Conservation (phyloP, 2,113 vertebrate genomes). For the Acrocephalus kingi region DNA sequence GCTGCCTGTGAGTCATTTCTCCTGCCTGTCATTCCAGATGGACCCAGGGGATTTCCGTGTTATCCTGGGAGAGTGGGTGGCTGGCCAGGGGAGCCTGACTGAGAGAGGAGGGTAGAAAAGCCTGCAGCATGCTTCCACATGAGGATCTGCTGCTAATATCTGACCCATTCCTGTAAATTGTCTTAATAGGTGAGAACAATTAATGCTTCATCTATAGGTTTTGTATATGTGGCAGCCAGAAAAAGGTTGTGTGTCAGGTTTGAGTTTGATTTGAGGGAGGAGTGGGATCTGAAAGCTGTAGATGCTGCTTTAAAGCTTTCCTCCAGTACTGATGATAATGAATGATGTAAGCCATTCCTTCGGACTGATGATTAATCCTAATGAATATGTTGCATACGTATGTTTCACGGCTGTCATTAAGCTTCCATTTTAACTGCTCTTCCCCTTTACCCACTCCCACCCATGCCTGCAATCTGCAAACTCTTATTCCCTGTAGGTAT, state of each 20-base stretch:
- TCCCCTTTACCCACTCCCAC: conserved; percentile 23
- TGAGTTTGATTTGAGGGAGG: background rate
- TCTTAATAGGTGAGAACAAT: background rate
- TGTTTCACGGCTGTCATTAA: conserved; percentile 48
- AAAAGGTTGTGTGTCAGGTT: background rate
- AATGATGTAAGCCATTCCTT: conserved; percentile 44
- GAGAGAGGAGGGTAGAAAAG: background rate
- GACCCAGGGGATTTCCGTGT: background rate
- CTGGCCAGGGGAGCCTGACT: background rate
- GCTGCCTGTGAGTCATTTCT: background rate
- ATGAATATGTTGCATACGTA: conserved; percentile 52
- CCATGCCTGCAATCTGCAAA: conserved; percentile 56
- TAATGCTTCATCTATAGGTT: background rate
- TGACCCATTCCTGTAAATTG: background rate
- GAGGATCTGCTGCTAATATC: background rate
- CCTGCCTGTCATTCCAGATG: background rate
- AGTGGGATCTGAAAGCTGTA: conserved; percentile 3
- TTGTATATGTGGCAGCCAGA: background rate
- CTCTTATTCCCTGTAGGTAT: conserved; percentile 55
- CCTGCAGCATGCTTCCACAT: background rate
- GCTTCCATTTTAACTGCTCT: conserved; percentile 41
- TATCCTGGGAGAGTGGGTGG: background rate
- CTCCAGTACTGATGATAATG: background rate
- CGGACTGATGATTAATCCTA: conserved; percentile 55
- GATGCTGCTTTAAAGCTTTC: conserved; percentile 13